Base-by-base conservation (phyloP, 2,113 vertebrate species). In the Antechinus stuartii region DNA sequence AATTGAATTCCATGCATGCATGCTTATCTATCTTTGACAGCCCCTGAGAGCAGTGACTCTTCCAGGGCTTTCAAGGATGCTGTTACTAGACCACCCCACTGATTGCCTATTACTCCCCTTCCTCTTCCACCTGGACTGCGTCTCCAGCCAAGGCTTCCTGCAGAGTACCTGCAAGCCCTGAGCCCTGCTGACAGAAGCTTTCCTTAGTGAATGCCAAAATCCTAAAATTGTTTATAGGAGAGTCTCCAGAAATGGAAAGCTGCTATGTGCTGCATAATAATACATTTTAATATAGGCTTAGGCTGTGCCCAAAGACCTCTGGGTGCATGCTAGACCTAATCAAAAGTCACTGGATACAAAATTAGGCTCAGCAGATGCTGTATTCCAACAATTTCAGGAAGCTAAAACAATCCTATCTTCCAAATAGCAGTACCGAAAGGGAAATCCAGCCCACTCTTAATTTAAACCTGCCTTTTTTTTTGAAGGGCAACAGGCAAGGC, bases 1-100 rank as follows among this genome's bases (percentile, higher is more conserved):
- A 95, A 97, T 97, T 96, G 96, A 97, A 97, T 97, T 96, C 92
- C 68, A 96, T 89, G 97, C 97, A 56, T 93, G 97, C 25, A 0
- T 89, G 96, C 96, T 97, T 96, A 96, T 97, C 97, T 97, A 95
- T 52, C 92, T 96, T 55, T 96, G 94, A 92, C 96, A 97, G 97
- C 91, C 54, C 84, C 92, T 84, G 30, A 92, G 95, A 96, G 91
- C 53, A 61, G 47, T 1, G 8, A 30, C 35, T 95, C 76, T 68
- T 11, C 19, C 2, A 0, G 57, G 1, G 46, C 3, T 0, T 54
- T 26, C 27, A 27, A 76, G 24, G 46, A 84, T 42, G 61, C 27
- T 0, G 11, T 24, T 26, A 61, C 91, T 91, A 57, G 46, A 47
- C 89, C 23, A 54, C 76, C 91, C 93, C 90, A 24, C 53, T 55